Conservation (phyloP, 1,140 invertebrate species). For the Ooceraea biroi region DNA sequence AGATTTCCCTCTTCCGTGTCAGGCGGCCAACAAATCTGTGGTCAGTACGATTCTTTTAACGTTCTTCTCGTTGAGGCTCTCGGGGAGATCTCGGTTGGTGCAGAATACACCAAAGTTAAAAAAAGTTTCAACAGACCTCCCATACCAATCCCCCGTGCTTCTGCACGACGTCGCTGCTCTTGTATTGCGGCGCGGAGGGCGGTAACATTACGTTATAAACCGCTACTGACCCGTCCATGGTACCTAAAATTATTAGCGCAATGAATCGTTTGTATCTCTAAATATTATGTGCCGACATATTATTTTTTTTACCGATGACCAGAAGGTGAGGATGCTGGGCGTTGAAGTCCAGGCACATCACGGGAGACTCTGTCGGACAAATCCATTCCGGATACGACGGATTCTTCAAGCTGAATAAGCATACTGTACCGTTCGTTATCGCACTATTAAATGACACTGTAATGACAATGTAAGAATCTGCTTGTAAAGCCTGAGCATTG, state of each 20-base stretch:
- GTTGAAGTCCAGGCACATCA: constrained; percentile 96
- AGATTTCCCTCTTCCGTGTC: constrained; percentile 93
- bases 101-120: not conserved
- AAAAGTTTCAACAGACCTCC: constrained; percentile 87
- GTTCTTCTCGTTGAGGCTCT: constrained; percentile 1
- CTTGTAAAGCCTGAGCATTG: constrained; percentile 41
- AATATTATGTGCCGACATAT: not conserved
- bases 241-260: constrained; percentile 70
- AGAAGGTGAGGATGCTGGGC: constrained; percentile 93
- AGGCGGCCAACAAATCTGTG: constrained; percentile 89
- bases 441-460: constrained; percentile 95
- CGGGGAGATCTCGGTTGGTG: not conserved
- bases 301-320: constrained; percentile 89
- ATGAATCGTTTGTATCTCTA: not conserved
- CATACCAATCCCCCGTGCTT: constrained; percentile 92
- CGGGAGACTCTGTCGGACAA: constrained; percentile 92
- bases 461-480: constrained; percentile 73
- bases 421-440: constrained; percentile 91
- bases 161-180: constrained; percentile 90
- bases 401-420: constrained; percentile 96
- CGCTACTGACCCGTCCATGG: constrained; percentile 92
- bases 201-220: constrained; percentile 93
- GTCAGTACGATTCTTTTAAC: constrained; percentile 27
- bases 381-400: constrained; percentile 96
- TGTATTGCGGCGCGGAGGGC: constrained; percentile 89